Evolutionary conservation across 2,888 invertebrate genomes (phyloP).

Genomic region (Habrosyne pyritoides): DNA sequence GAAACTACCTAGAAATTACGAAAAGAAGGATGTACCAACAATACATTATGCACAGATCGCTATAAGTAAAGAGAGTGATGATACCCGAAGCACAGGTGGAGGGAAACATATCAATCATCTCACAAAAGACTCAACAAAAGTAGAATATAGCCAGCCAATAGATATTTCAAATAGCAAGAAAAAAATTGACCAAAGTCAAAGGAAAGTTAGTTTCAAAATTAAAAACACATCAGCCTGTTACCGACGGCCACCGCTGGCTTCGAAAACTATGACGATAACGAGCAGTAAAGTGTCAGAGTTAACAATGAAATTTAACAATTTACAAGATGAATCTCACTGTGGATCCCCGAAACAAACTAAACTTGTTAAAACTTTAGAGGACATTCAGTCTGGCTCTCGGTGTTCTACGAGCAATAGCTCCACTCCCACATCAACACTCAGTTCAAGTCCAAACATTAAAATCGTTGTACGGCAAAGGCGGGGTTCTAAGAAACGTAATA

Average conservation of each 20-base stretch:
- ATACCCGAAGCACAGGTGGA: constrained; percentile 77
- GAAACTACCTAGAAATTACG: constrained; percentile 24
- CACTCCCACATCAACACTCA: constrained; percentile 74
- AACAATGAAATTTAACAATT: constrained; percentile 87
- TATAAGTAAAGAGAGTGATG: constrained; percentile 68
- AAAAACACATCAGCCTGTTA: constrained; percentile 77
- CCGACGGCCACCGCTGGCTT: constrained; percentile 66
- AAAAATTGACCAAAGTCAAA: constrained; percentile 65
- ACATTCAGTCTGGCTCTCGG: constrained; percentile 55
- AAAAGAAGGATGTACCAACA: constrained; percentile 46
- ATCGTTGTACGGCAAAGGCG: constrained; percentile 72
- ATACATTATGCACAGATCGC: constrained; percentile 75
- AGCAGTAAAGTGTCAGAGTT: constrained; percentile 86
- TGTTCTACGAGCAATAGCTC: constrained; percentile 69
- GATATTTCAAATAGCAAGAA: constrained; percentile 53
- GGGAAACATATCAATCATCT: constrained; percentile 47
- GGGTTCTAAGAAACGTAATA: constrained; percentile 74
- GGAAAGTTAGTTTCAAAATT: constrained; percentile 85
- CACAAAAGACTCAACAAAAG: constrained; percentile 28
- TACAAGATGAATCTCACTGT: constrained; percentile 75
- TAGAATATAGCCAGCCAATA: constrained; percentile 36
- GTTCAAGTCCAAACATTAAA: constrained; percentile 78
- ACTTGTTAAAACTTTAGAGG: constrained; percentile 80
- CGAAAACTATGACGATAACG: constrained; percentile 76
- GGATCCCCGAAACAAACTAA: constrained; percentile 80